These are phyloP conservation scores for Chionis minor DNA, from an alignment of 2,113 vertebrate species.

Conservation along the genomic window DNA sequence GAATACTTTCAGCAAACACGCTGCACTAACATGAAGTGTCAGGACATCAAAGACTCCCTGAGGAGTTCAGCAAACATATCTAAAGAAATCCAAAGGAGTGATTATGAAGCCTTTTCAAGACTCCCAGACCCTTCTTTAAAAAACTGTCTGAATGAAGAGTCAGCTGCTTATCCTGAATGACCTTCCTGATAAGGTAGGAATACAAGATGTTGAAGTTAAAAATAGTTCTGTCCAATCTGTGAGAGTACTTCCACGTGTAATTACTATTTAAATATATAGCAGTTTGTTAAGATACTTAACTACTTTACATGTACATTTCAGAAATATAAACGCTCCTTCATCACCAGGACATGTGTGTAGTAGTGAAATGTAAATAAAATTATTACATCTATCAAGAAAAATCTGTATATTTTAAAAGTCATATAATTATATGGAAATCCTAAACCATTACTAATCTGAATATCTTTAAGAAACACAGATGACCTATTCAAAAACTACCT, in stretches of 20 bases:
- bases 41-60: slow-evolving; percentile 65
- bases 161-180: slow-evolving; percentile 31
- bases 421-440: not conserved
- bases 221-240: not conserved
- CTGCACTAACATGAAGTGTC: slow-evolving; percentile 23
- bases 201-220: not conserved
- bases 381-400: not conserved
- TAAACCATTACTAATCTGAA: not conserved
- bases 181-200: not conserved
- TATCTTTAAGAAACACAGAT: not conserved
- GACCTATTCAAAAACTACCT: not conserved
- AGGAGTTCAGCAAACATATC: slow-evolving; percentile 59
- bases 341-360: not conserved
- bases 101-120: slow-evolving; percentile 51
- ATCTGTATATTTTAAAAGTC: not conserved
- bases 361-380: not conserved
- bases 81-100: slow-evolving; percentile 40
- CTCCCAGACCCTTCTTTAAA: slow-evolving; percentile 20
- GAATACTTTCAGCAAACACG: slow-evolving; percentile 54
- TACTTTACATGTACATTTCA: not conserved
- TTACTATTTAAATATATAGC: not conserved
- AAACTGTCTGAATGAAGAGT: slow-evolving; percentile 33
- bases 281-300: not conserved
- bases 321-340: not conserved
- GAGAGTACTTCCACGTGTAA: not conserved